Base-by-base conservation (phyloP, 1,140 invertebrate species). In the Drosophila oshimai region DNA sequence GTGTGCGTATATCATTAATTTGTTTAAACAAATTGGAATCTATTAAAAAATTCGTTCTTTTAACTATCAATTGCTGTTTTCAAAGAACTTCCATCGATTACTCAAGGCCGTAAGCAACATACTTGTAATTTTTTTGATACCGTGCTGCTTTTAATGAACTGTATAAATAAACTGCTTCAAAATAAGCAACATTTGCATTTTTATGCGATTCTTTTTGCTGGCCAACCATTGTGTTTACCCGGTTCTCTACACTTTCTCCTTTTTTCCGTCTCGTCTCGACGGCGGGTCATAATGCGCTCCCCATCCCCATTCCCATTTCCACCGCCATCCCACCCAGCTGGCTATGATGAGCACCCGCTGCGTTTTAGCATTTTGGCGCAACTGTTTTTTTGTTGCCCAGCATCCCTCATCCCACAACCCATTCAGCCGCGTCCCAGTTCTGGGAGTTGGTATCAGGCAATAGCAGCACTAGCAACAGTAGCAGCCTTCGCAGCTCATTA, bases 281-380 rank as follows among this genome's bases (percentile, higher is more conserved):
- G 17, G 12, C 34, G 24, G 20, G n/a, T 44, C 50, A 47, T 65
- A 64, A 50, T 67, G 44, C 26, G 29, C 22, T 37, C n/a, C 31
- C 45, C n/a, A n/a, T n/a, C n/a, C n/a, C n/a, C n/a, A n/a, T n/a
- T n/a, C n/a, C n/a, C n/a, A n/a, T n/a, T n/a, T n/a, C n/a, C n/a
- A n/a, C n/a, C n/a, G n/a, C n/a, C n/a, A n/a, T n/a, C n/a, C n/a
- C 41, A 41, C 44, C 28, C 41, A 58, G 54, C 39, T 68, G 75
- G 47, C 64, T 61, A 53, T 69, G 74, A 73, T 75, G 65, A 55
- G 55, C 75, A 44, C 80, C 81, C 76, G 76, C 81, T 86, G 80
- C 51, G 75, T 80, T 80, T 76, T 73, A 86, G 55, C 75, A 80
- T 86, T 86, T 86, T 73, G 75, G 71, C 57, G 75, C 54, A 87